Percentiles rank a stretch among this genome's conserved stretches.
Conservation (phyloP, 2,113 vertebrate genomes). For the Ptyas mucosa region DNA sequence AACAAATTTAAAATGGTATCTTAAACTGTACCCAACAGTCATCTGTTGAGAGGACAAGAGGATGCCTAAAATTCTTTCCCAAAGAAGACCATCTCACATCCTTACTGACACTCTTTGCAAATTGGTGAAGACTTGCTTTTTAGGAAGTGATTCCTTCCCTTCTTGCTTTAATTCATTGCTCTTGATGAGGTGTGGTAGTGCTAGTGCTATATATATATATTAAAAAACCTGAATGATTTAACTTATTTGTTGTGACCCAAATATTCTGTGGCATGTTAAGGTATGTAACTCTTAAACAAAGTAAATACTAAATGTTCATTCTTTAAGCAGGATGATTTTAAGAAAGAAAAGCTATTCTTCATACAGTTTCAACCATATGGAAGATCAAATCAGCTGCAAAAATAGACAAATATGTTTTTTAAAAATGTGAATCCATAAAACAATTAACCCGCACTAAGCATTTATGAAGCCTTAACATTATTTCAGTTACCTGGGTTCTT, state of each 20-base stretch:
- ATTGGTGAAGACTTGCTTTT: background rate
- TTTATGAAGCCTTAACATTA: background rate
- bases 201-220: background rate
- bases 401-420: background rate
- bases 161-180: background rate
- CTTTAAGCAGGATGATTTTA: background rate
- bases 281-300: background rate
- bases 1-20: background rate
- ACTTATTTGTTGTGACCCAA: background rate
- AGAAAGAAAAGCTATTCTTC: too few species aligned
- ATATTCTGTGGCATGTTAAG: background rate
- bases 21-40: background rate
- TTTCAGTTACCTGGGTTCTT: background rate
- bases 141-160: background rate
- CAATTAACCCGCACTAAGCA: background rate
- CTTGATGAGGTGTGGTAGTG: background rate
- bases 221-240: background rate
- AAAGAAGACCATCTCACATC: background rate
- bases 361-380: background rate
- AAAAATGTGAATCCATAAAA: background rate
- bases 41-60: background rate
- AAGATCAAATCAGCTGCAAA: background rate
- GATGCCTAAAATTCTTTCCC: background rate
- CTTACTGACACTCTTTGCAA: background rate
- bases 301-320: background rate